Evolutionary conservation across 2,797 vertebrate genomes (phyloP), one percentile per base, ranked within the genome.

Genomic region (Rhyacichthys aspro): DNA sequence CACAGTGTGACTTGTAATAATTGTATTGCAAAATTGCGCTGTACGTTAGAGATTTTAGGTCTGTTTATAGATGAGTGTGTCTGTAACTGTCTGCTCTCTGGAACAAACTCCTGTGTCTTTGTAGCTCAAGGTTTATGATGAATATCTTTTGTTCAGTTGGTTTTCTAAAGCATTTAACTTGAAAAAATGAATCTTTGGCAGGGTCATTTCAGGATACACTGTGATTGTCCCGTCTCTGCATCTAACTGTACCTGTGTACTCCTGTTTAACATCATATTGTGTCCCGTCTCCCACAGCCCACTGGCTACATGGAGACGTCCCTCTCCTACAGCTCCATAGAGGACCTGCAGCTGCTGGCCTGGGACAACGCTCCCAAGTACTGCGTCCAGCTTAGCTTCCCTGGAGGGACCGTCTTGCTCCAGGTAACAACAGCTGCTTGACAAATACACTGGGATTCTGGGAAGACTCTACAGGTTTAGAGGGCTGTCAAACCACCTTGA

Each of bases 301-400:
- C 96, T 5, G 98, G 98, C 76, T 99, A 99, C 92, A 99, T 99
- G 98, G 98, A 99, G 89, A 93, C 94, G 48, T 93, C 94, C 3
- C 89, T 99, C 89, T 96, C 96, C 84, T 99, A 99, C 93, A 98
- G 97, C 89, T 93, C 95, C 76, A 97, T 99, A 69, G 98, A 99
- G 86, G 98, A 99, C 18, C 92, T 99, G 83, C 98, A 99, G 91
- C 94, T 97, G 61, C 93, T 99, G 10, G 95, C 96, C 16, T 99
- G 98, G 98, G 98, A 99, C 89, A 98, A 99, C 0, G 97, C 98
- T 63, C 98, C 98, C 3, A 98, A 98, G 88, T 98, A 99, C 90
- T 99, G 98, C 86, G 95, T 99, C 92, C 98, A 99, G 92, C 96
- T 99, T 80, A 97, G 96, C 9, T 91, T 99, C 85, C 96, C 96